These are phyloP conservation scores for Pseudomyrmex flavicornis DNA, from an alignment of 1,140 invertebrate species.

Conservation along the genomic window DNA sequence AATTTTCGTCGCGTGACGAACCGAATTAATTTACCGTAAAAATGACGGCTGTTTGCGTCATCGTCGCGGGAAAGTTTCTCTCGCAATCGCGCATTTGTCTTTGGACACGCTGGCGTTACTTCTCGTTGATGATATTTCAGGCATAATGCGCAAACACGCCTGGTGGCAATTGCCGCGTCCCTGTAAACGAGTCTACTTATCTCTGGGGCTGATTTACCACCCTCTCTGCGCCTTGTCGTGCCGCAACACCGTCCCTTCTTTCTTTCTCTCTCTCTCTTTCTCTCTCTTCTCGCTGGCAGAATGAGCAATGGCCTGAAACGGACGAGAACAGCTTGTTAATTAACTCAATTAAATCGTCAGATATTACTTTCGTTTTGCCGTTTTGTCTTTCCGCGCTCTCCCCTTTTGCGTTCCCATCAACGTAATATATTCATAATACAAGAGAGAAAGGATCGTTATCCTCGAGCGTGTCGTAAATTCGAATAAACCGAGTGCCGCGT, in stretches of 20 bases:
- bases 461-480: constrained; percentile 46
- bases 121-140: constrained; percentile 24
- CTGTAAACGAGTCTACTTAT: constrained; percentile 54
- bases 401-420: neutral
- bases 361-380: constrained; percentile 41
- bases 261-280: no score
- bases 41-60: constrained; percentile 10
- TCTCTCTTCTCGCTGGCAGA: constrained; percentile 19
- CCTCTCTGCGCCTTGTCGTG: constrained; percentile 11
- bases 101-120: neutral
- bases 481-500: constrained; percentile 22
- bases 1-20: neutral
- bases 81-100: constrained; percentile 42
- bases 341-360: constrained; percentile 60
- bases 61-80: neutral
- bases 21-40: constrained; percentile 7
- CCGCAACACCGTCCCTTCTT: constrained; percentile 16
- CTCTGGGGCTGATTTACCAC: constrained; percentile 49
- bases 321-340: constrained; percentile 57
- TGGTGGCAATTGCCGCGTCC: constrained; percentile 50
- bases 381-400: constrained; percentile 8
- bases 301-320: constrained; percentile 55
- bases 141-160: constrained; percentile 42
- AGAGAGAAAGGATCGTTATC: neutral
- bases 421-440: constrained; percentile 43